These are phyloP conservation scores for Rhogogaster chlorosoma DNA, from an alignment of 2,888 invertebrate species.

Conservation along the genomic window DNA sequence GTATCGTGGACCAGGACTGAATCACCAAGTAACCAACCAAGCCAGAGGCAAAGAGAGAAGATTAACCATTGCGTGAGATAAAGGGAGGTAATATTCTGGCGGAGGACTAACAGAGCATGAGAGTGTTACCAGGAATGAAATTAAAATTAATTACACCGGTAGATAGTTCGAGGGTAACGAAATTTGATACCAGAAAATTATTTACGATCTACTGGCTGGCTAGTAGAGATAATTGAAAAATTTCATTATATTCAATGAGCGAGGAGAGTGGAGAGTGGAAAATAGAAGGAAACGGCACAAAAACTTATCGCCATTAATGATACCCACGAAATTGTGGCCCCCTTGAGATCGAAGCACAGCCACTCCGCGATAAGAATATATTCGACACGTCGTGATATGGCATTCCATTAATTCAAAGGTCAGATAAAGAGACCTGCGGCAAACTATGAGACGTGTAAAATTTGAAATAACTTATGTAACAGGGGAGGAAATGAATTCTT, in stretches of 20 bases:
- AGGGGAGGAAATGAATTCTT: neutral
- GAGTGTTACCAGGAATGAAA: slow-evolving; percentile 1
- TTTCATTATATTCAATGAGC: neutral
- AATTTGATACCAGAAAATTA: slow-evolving; percentile 22
- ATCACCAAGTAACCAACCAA: slow-evolving; percentile 8
- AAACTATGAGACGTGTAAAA: neutral
- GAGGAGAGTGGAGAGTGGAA: neutral
- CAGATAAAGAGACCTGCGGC: neutral
- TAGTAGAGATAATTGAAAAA: slow-evolving; percentile 20
- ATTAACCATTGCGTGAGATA: neutral
- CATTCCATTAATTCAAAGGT: slow-evolving; percentile 18
- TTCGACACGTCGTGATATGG: slow-evolving; percentile 10
- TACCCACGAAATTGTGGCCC: slow-evolving; percentile 6
- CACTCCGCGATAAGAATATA: neutral
- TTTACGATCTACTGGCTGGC: neutral
- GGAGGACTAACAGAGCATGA: neutral
- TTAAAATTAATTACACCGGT: slow-evolving; percentile 43
- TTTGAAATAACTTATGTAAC: neutral
- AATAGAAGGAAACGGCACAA: neutral
- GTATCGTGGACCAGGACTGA: slow-evolving; percentile 36
- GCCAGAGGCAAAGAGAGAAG: slow-evolving; percentile 11
- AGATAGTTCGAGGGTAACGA: slow-evolving; percentile 9
- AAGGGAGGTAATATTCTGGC: neutral
- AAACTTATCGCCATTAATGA: neutral
- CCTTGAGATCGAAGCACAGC: slow-evolving; percentile 18